phyloP scores from a whole-genome alignment of 2,888 invertebrate genomes.

The Ophonus ardosiacus region DNA sequence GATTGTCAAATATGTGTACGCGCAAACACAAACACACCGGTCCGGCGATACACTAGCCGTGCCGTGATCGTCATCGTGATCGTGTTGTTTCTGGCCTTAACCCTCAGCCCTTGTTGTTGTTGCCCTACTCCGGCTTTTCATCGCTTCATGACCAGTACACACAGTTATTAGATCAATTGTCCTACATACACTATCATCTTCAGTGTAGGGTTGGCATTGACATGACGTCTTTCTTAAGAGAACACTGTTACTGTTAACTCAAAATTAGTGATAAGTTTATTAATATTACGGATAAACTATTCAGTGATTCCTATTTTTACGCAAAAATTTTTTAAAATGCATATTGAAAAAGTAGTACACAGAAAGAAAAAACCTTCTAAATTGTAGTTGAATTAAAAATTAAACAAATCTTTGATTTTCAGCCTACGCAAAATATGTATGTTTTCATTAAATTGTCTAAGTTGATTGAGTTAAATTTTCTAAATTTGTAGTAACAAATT shows the following conservation, averaged over 20 bases:
- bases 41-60: background rate
- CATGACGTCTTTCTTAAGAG: background rate
- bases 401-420: too few relatives aligned
- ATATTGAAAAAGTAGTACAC: too few relatives aligned
- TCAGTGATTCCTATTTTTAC: background rate
- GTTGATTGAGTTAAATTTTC: too few relatives aligned
- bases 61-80: constrained; percentile 23
- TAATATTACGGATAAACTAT: background rate
- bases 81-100: constrained; percentile 13
- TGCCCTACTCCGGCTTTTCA: constrained; percentile 5
- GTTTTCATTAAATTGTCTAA: too few relatives aligned
- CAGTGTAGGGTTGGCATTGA: background rate
- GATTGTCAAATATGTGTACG: constrained; percentile 42
- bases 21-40: constrained; percentile 19
- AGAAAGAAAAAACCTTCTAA: too few relatives aligned
- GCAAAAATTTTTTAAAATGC: background rate
- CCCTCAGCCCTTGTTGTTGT: background rate
- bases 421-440: too few relatives aligned
- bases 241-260: background rate
- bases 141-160: background rate
- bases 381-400: too few relatives aligned
- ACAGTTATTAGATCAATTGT: constrained; percentile 27
- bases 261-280: too few relatives aligned
- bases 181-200: background rate
- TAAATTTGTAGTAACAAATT: too few relatives aligned